Percentiles rank a stretch among this genome's conserved stretches.
phyloP scores from a whole-genome alignment of 2,113 vertebrate genomes.

The Brachypodius melanocephalos region DNA sequence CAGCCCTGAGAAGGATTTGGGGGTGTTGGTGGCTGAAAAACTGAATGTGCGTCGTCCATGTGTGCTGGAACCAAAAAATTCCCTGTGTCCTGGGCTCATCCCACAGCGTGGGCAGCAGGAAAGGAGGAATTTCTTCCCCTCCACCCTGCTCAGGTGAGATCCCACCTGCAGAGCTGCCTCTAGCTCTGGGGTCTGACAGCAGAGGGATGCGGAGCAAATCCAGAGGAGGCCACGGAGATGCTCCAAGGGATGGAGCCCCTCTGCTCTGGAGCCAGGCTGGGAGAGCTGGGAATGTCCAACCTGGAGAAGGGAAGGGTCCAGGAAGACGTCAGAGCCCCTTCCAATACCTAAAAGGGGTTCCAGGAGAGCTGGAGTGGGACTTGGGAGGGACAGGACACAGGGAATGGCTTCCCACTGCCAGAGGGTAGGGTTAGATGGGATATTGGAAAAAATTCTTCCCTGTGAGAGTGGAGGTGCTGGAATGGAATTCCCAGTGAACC shows the following conservation, averaged over 20 bases:
- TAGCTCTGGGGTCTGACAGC: background rate
- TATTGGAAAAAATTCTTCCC: background rate
- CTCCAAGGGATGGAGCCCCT: background rate
- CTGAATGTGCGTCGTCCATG: background rate
- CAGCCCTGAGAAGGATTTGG: background rate
- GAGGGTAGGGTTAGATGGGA: accelerated
- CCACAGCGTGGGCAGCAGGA: accelerated
- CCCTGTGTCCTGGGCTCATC: background rate
- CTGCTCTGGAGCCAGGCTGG: background rate
- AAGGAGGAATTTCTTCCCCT: background rate
- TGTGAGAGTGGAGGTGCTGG: accelerated
- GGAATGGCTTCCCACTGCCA: background rate
- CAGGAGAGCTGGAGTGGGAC: background rate
- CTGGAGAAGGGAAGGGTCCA: accelerated
- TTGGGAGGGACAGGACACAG: accelerated
- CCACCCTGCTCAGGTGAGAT: background rate
- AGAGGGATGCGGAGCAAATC: accelerated
- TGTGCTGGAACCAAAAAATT: background rate
- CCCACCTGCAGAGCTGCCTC: background rate
- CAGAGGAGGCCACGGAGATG: accelerated
- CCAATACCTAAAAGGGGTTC: background rate
- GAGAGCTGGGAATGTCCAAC: background rate
- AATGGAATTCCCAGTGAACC: background rate
- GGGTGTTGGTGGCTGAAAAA: background rate
- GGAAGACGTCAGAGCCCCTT: accelerated